A percentile compares a stretch with the other conserved stretches of the same genome.
phyloP scores from a whole-genome alignment of 2,888 invertebrate genomes.

The Leptopterna dolabrata region DNA sequence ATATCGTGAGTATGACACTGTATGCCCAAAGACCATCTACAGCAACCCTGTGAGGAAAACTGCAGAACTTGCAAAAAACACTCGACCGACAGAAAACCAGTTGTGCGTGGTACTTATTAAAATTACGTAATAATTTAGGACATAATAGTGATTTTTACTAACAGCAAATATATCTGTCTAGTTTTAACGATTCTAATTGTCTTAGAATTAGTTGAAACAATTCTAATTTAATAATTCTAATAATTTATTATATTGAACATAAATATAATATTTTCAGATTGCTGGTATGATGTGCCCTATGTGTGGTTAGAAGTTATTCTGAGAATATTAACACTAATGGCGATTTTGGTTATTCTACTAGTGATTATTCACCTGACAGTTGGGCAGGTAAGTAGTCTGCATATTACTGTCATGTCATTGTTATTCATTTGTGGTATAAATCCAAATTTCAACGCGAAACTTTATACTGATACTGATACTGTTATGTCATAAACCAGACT shows the following conservation, averaged over 20 bases:
- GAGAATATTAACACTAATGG: slow-evolving; percentile 18
- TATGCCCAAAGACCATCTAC: not conserved
- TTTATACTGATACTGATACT: no score
- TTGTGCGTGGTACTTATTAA: not conserved
- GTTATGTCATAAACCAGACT: no score
- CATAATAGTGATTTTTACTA: no score
- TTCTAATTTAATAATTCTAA: no score
- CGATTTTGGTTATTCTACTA: not conserved
- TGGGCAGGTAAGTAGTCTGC: slow-evolving; percentile 39
- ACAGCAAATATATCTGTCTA: no score
- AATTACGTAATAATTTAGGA: not conserved
- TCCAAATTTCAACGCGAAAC: no score
- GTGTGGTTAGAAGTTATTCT: slow-evolving; percentile 26
- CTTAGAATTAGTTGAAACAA: no score
- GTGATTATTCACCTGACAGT: slow-evolving; percentile 16
- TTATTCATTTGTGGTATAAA: no score
- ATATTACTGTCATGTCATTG: no score
- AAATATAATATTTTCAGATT: slow-evolving; percentile 18
- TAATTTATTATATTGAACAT: no score
- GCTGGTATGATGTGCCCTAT: slow-evolving; percentile 33
- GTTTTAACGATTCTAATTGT: no score
- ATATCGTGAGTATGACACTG: not conserved
- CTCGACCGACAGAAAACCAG: not conserved
- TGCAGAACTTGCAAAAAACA: slow-evolving; percentile 5
- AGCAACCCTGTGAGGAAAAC: not conserved